These are phyloP conservation scores for Craterocephalus amniculus DNA, from an alignment of 2,797 vertebrate genomes.

Conservation along the genomic window DNA sequence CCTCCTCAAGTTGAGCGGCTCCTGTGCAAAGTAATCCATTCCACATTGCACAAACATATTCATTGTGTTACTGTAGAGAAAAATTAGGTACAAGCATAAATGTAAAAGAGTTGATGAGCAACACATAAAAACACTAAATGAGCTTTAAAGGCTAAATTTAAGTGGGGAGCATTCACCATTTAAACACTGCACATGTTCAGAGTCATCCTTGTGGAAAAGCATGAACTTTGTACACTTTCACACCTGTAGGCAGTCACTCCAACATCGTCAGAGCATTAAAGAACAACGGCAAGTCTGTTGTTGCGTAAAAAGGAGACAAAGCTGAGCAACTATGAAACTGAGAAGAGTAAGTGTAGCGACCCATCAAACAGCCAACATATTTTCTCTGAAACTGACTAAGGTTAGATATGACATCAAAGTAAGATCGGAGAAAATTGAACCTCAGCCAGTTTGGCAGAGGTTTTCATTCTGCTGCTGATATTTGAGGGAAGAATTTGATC, in stretches of 20 bases:
- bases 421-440: slow-evolving; percentile 10
- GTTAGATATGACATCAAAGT: slow-evolving; percentile 27
- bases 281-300: slow-evolving; percentile 1
- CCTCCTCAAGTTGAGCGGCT: not conserved
- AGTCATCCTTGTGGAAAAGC: not conserved
- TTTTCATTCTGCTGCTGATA: not conserved
- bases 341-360: slow-evolving; percentile 22
- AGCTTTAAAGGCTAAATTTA: not conserved
- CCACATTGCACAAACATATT: not conserved
- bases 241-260: slow-evolving; percentile 11
- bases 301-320: slow-evolving; percentile 3
- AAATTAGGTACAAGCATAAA: not conserved
- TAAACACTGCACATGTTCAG: not conserved
- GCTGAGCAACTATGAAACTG: slow-evolving; percentile 46
- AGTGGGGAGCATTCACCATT: not conserved
- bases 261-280: slow-evolving; percentile 4
- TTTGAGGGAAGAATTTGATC: not conserved
- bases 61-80: not conserved
- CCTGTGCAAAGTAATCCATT: not conserved
- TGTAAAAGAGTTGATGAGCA: not conserved
- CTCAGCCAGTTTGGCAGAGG: not conserved
- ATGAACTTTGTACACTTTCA: not conserved
- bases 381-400: slow-evolving; percentile 11
- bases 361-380: slow-evolving; percentile 19
- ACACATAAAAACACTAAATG: not conserved